Percentiles rank a stretch among this genome's conserved stretches.
Evolutionary conservation across 2,113 vertebrate species (phyloP).

Genomic region (Athene cunicularia): DNA sequence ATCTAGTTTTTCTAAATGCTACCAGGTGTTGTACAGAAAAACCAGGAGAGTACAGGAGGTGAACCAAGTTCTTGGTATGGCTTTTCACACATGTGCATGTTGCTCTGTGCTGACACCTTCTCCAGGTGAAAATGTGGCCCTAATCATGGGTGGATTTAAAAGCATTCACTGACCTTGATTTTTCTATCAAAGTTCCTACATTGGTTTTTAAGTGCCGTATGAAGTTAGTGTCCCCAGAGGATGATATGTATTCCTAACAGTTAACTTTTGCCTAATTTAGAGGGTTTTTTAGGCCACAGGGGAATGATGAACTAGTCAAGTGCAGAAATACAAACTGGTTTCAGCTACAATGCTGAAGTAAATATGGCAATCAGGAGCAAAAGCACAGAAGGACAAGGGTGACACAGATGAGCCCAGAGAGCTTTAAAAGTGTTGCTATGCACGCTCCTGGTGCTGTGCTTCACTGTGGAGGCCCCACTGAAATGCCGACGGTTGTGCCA

Average conservation of each 20-base stretch:
- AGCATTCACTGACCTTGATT: neutral
- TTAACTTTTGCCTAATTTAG: neutral
- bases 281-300: neutral
- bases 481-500: neutral
- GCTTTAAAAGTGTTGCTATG: neutral
- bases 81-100: fast-evolving
- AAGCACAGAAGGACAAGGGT: fast-evolving
- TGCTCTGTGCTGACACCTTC: neutral
- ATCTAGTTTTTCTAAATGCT: neutral
- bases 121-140: neutral
- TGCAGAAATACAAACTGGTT: neutral
- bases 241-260: neutral
- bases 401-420: neutral
- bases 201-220: neutral
- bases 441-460: fast-evolving
- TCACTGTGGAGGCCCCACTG: neutral
- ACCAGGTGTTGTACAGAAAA: neutral
- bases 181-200: neutral
- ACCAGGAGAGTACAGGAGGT: neutral
- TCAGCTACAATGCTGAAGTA: neutral
- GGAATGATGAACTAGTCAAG: neutral
- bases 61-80: neutral
- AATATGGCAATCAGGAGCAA: neutral
- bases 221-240: neutral
- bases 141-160: neutral